Evolutionary conservation across 2,888 invertebrate species (phyloP), one percentile per base, ranked within the genome.

Genomic region (Caenorhabditis drosophilae): DNA sequence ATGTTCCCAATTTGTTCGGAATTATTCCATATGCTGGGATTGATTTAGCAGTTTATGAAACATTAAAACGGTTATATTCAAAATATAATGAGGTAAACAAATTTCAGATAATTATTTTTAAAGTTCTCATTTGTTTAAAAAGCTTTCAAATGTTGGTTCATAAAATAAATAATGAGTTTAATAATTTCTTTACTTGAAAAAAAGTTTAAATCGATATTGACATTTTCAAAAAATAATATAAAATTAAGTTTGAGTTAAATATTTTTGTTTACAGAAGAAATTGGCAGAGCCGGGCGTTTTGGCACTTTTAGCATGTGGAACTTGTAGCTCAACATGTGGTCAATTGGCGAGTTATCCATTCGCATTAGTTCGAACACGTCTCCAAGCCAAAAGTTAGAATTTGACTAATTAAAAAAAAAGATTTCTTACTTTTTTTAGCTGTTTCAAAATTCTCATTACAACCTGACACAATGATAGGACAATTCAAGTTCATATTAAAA

Each of bases 11-110:
- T 87, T 90, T 97, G 70, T 86, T 97, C 79, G 86, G 86, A 20
- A 98, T 98, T 83, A 89, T 98, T 84, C 98, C 98, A 18, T 98
- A 98, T 84, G 97, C 98, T 52, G 98, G 98, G 69, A 97, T 98
- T 75, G 98, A 98, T 87, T 87, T 98, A 83, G 94, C 96, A 55
- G 91, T 97, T 47, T 98, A 98, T 85, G 98, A 98, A 86, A 96
- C 95, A 23, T 85, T 96, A 67, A 96, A 96, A 40, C 36, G 62
- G 40, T 34, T 34, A n/a, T 63, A 63, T 26, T 22, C 49, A 9
- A 41, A 52, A 16, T 53, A 53, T 27, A 52, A 63, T 36, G 56
- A 57, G 6, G 42, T 42, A 20, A 9, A 12, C 16, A 6, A 9
- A 31, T 31, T 31, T 31, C 12, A 9, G 36, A 45, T 46, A 4